Conservation (phyloP, 2,888 invertebrate species). For the Crioceris asparagi region DNA sequence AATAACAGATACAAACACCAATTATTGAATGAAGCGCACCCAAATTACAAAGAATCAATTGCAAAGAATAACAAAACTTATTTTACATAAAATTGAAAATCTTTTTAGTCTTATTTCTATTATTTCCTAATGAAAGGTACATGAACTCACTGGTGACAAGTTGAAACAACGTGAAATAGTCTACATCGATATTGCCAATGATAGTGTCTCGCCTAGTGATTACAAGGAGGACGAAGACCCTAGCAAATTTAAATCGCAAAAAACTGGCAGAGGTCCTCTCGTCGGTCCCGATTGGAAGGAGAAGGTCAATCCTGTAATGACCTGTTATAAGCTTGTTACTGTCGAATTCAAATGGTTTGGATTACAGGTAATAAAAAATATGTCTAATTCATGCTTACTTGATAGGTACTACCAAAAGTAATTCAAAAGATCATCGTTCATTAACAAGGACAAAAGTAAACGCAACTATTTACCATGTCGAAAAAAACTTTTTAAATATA, state of each 20-base stretch:
- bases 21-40: too few species aligned
- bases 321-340: constrained; percentile 94
- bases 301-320: constrained; percentile 81
- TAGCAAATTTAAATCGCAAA: constrained; percentile 74
- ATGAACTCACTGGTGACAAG: constrained; percentile 81
- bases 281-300: constrained; percentile 68
- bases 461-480: too few species aligned
- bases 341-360: constrained; percentile 99
- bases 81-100: too few species aligned
- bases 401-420: too few species aligned
- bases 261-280: constrained; percentile 91
- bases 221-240: constrained; percentile 85
- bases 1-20: too few species aligned
- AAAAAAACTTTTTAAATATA: too few species aligned
- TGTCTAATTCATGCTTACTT: too few species aligned
- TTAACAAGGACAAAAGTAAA: too few species aligned
- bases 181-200: constrained; percentile 93
- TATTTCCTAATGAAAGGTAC: constrained; percentile 79
- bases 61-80: too few species aligned
- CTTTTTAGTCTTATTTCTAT: too few species aligned
- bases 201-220: constrained; percentile 66
- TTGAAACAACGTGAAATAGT: constrained; percentile 81
- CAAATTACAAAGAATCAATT: too few species aligned
- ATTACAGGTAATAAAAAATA: constrained; percentile 49
- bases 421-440: too few species aligned